A percentile compares a stretch with the other conserved stretches of the same genome.
Evolutionary conservation across 30 jellyfish, hydroid and myxozoan genomes (phyloP).

Genomic region (Catostylus mosaicus): DNA sequence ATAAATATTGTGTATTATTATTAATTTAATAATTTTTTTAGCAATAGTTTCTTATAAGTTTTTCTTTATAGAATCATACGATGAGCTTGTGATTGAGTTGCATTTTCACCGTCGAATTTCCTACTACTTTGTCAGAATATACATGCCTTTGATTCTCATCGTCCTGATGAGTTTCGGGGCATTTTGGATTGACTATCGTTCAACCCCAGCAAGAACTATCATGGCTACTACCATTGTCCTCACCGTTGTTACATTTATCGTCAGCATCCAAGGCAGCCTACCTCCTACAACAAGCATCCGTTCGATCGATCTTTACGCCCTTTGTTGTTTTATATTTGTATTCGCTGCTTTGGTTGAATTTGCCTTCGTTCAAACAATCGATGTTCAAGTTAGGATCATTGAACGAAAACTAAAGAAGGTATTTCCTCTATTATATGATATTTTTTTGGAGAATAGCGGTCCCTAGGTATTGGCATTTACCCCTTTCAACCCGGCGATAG

Average conservation of each 20-base stretch:
- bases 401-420: slow-evolving; percentile 10
- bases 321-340: slow-evolving; percentile 48
- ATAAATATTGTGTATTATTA: no score
- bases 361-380: slow-evolving; percentile 63
- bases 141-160: slow-evolving; percentile 50
- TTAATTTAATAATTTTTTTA: no score
- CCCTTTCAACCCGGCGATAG: no score
- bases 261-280: slow-evolving; percentile 31
- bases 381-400: slow-evolving; percentile 29
- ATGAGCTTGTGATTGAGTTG: slow-evolving; percentile 19
- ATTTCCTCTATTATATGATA: no score
- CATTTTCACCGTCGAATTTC: slow-evolving; percentile 37
- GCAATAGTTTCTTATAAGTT: no score
- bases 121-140: slow-evolving; percentile 39
- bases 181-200: slow-evolving; percentile 63
- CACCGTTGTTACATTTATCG: slow-evolving; percentile 48
- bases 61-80: slow-evolving; percentile 29
- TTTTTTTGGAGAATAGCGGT: no score
- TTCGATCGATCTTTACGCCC: slow-evolving; percentile 46
- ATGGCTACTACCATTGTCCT: slow-evolving; percentile 60
- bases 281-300: slow-evolving; percentile 60
- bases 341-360: slow-evolving; percentile 56
- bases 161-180: slow-evolving; percentile 51
- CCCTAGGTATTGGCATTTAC: no score
- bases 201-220: slow-evolving; percentile 70